These are phyloP conservation scores for Nomada lathburiana DNA, from an alignment of 2,888 invertebrate species.

Conservation along the genomic window DNA sequence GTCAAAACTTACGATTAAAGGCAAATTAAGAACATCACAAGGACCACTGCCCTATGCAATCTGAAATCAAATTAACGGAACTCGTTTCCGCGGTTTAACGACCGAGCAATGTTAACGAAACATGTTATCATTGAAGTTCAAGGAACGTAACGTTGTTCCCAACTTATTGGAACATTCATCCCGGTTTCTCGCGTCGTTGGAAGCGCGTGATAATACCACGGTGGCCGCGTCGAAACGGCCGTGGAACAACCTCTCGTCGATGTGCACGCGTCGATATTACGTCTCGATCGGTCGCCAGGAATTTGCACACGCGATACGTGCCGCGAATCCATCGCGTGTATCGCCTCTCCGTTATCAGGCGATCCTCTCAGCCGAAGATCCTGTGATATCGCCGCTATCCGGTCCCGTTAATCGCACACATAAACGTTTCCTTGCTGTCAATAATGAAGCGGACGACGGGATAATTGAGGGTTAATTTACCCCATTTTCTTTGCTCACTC, in stretches of 20 bases:
- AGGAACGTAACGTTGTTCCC: no score
- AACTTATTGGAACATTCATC: no score
- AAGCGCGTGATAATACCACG: background rate
- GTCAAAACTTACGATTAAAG: no score
- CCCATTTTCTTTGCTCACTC: background rate
- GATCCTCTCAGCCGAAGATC: background rate
- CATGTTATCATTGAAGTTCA: no score
- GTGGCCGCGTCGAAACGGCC: background rate
- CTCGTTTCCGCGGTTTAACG: no score
- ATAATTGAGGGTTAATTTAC: background rate
- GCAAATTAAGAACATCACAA: no score
- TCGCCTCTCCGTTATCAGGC: background rate
- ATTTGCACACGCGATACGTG: background rate
- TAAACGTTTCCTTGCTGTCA: background rate
- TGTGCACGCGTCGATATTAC: background rate
- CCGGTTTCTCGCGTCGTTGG: no score
- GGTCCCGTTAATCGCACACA: background rate
- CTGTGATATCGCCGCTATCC: background rate
- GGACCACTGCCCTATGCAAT: no score
- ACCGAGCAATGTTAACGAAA: no score
- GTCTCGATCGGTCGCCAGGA: background rate
- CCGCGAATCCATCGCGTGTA: background rate
- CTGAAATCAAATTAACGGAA: no score
- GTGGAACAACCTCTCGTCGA: background rate
- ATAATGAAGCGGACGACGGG: background rate